These are phyloP conservation scores for Drosophila pseudotalamancana DNA, from an alignment of 2,888 invertebrate species.

Conservation along the genomic window DNA sequence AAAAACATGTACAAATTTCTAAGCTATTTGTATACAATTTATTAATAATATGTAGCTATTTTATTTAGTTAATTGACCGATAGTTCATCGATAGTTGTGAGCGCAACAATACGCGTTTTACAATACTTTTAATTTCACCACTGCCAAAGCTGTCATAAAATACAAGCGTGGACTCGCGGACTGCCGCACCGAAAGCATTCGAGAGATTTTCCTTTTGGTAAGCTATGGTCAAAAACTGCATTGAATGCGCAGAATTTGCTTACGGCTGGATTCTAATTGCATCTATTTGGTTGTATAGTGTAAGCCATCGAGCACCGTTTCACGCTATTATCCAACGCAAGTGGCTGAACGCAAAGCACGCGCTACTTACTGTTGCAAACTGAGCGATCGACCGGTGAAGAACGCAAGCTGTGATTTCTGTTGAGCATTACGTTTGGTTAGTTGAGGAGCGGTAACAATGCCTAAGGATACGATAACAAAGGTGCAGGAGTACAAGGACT, in stretches of 20 bases:
- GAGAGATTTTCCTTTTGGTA: slow-evolving; percentile 25
- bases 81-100: slow-evolving; percentile 17
- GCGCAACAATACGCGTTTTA: slow-evolving; percentile 12
- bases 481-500: slow-evolving; percentile 93
- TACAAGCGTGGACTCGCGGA: slow-evolving; percentile 44
- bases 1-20: no score
- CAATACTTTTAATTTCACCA: slow-evolving; percentile 28
- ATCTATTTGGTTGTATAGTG: slow-evolving; percentile 3
- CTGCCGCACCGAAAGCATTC: slow-evolving; percentile 29
- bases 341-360: slow-evolving; percentile 37
- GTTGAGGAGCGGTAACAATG: slow-evolving; percentile 52
- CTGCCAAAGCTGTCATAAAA: slow-evolving; percentile 36
- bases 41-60: background rate
- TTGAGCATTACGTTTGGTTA: background rate
- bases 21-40: no score
- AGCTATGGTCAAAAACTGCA: slow-evolving; percentile 1
- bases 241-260: background rate
- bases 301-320: background rate
- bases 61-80: background rate
- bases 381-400: slow-evolving; percentile 4
- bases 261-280: background rate
- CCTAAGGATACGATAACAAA: slow-evolving; percentile 81
- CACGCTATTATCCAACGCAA: slow-evolving; percentile 10
- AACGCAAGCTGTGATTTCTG: slow-evolving; percentile 4
- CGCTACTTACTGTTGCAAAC: slow-evolving; percentile 24